Base-by-base conservation (phyloP, 2,888 invertebrate genomes). In the Keiferia lycopersicella region DNA sequence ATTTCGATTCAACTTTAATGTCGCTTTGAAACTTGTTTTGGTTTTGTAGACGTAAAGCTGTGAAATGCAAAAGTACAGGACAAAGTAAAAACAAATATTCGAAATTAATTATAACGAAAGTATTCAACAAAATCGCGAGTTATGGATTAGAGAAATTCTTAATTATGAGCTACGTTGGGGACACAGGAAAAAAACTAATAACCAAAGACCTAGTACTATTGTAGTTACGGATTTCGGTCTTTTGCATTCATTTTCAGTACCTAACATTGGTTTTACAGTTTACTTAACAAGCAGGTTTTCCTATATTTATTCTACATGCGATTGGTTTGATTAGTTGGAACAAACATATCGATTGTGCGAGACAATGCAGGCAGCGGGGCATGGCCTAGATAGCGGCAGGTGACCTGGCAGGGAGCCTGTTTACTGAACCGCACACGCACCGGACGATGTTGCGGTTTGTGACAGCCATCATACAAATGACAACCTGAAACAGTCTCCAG, bases 361-460 rank as follows among this genome's bases (percentile, higher is more conserved):
- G 73, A 82, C 80, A 82, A 82, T 75, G 70, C 70, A 73, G 78
- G 68, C 75, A 79, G 75, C 78, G 76, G 78, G 76, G 78, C 72
- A 71, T 83, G 88, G 84, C 88, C 89, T 79, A 87, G 78, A 83
- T 88, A 76, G 77, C 74, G 74, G 75, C 78, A 75, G 78, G 75
- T 82, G 84, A 82, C 81, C 83, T 79, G 75, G 73, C 77, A 78
- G 77, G 74, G 78, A 75, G 76, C 75, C 73, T 75, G 77, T 73
- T 82, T 26, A 6, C 26, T 26, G 26, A 4, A 26, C 26, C 26
- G 26, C 26, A 26, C 26, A 26, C 26, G 26, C 26, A 26, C 6
- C 26, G 26, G 26, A 26, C 2, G 26, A 26, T 26, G 6, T 26
- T 26, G 26, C 26, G 26, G 26, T 26, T 26, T 26, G 26, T 26